These are phyloP conservation scores for Epinephelus awoara DNA, from an alignment of 2,797 vertebrate genomes.

Conservation along the genomic window DNA sequence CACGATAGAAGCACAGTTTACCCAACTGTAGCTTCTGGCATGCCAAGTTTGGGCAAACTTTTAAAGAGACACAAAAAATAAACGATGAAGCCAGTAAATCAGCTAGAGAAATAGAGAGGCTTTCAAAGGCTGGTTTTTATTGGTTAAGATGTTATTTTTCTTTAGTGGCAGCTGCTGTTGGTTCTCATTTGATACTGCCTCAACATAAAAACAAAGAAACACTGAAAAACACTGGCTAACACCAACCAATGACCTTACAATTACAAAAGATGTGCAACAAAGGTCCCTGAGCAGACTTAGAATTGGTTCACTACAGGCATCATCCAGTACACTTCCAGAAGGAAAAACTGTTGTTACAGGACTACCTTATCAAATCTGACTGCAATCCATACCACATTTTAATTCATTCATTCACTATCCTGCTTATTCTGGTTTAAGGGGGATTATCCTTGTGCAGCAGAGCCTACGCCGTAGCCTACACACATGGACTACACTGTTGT, in stretches of 20 bases:
- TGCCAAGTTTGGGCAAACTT: slow-evolving; percentile 15
- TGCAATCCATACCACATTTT: neutral
- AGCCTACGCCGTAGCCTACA: too few relatives aligned
- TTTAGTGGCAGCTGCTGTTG: slow-evolving; percentile 17
- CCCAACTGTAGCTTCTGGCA: neutral
- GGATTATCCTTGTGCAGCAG: too few relatives aligned
- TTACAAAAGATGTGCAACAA: neutral
- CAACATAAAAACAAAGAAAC: slow-evolving; percentile 7
- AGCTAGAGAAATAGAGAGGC: slow-evolving; percentile 6
- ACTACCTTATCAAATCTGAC: neutral
- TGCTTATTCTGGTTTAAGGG: too few relatives aligned
- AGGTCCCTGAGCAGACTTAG: neutral
- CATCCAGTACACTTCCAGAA: neutral
- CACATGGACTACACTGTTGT: too few relatives aligned
- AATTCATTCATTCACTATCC: too few relatives aligned
- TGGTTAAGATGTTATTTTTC: slow-evolving; percentile 22
- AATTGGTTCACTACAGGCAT: neutral
- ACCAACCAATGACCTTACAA: slow-evolving; percentile 18
- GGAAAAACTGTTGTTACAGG: too few relatives aligned
- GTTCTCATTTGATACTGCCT: slow-evolving; percentile 11
- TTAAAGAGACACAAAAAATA: neutral
- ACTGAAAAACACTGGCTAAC: neutral
- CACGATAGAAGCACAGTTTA: slow-evolving; percentile 17
- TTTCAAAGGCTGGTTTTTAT: slow-evolving; percentile 25
- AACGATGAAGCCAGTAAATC: neutral